A percentile compares a stretch with the other conserved stretches of the same genome.
phyloP scores from a whole-genome alignment of 2,113 vertebrate genomes.

The Caracal caracal region DNA sequence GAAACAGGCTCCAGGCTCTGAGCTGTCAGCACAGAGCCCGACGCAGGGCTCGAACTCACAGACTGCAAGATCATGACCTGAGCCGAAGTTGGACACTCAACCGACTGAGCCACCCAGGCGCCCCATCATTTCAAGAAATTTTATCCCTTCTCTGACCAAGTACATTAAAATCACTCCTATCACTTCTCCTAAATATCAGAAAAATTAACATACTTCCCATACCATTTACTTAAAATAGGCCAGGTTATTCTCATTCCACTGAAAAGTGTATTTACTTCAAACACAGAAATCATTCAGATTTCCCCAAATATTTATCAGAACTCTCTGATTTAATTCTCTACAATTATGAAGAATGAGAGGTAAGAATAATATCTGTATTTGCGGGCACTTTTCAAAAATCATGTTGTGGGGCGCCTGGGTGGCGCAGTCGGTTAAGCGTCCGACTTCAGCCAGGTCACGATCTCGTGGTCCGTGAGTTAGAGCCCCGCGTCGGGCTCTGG shows the following conservation, averaged over 20 bases:
- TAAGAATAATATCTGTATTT: not conserved
- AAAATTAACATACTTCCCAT: not conserved
- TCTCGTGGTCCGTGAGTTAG: no score
- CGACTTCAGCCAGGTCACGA: no score
- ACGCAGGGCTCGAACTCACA: no score
- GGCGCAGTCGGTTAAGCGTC: no score
- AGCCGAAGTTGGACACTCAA: no score
- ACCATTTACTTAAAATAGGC: not conserved
- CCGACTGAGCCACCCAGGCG: no score
- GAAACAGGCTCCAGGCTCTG: no score
- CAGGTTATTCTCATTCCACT: not conserved
- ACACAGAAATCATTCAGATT: not conserved
- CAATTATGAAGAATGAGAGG: not conserved
- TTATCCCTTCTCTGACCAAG: not conserved
- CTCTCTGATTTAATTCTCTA: not conserved
- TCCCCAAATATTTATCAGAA: conserved; percentile 6
- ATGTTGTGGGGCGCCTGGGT: no score
- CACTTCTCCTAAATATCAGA: not conserved
- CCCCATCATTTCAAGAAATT: not conserved
- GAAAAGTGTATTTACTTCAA: not conserved
- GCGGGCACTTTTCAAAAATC: not conserved
- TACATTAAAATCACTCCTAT: not conserved
- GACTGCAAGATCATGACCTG: no score
- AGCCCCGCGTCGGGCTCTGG: no score
- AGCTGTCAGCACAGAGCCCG: no score